Evolutionary conservation across 2,797 vertebrate species (phyloP), one percentile per base, ranked within the genome.

Genomic region (Brotula barbata): DNA sequence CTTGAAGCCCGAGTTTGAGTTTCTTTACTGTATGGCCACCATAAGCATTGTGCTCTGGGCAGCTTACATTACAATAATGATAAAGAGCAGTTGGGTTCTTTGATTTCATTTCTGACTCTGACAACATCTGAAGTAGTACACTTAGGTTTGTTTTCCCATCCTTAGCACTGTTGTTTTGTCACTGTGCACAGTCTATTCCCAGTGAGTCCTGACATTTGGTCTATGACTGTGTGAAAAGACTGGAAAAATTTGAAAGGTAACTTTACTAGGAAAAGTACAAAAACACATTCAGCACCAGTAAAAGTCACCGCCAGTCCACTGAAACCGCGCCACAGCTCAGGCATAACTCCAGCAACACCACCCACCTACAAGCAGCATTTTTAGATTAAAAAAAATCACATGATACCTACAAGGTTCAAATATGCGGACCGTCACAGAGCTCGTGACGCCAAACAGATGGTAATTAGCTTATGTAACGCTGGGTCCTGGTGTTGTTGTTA

Each of bases 401-500:
- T 45, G 43, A 55, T 75, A 58, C 58, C 46, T 8, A 2, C 25
- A 28, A 15, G n/a, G 62, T 71, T 61, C 36, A 65, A 76, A 73
- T 65, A 65, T 68, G 65, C 42, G 40, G 58, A 59, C 64, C 5
- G 15, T 65, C 60, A 54, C 20, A 50, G 40, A 55, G 10, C 61
- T 63, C 6, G n/a, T 64, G 69, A 83, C 25, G 13, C 47, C 71
- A 48, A 71, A 36, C 79, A 89, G 73, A 83, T 82, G 64, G 46
- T 67, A 20, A 72, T 82, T 68, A 59, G 15, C 67, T 87, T 84
- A 81, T 70, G 45, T 82, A 85, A 82, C 68, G 25, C 21, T 21
- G 34, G 17, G 6, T 68, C 39, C 16, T 14, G 37, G 43, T 55
- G 69, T 28, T 71, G 64, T 37, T 69, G 69, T 45, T 53, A 23